Base-by-base conservation (phyloP, 2,888 invertebrate species). In the Xestia ashworthii region DNA sequence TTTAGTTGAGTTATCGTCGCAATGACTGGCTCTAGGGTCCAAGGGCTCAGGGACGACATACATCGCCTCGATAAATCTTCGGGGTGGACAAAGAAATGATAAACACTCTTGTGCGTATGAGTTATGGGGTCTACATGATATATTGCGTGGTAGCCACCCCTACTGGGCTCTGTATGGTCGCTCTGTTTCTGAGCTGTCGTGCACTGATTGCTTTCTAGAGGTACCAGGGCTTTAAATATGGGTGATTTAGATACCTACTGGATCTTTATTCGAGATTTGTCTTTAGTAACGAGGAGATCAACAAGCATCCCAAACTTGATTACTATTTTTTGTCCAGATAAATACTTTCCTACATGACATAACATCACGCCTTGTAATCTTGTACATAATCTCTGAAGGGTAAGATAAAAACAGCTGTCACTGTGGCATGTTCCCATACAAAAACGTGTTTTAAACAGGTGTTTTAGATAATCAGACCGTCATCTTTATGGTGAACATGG, bases 81-180 rank as follows among this genome's bases (percentile, higher is more conserved):
- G 41, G 87, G 84, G 85, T 87, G 86, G 88, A 88, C 87, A 89
- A 88, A 89, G 88, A 89, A 88, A 89, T 89, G 89, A 89, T 89
- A 89, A 88, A 89, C 86, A 82, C 81, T 78, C 84, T 76, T 73
- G 84, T 81, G 82, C 75, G 82, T 81, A 82, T 87, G 89, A 89
- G 83, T 89, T 88, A 89, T 87, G 88, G 78, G 65, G 64, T 48
- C 74, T 53, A 48, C 69, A 73, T 88, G 89, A 89, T 89, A 86
- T 89, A 89, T 83, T 74, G 86, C 84, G 80, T 67, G 82, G 78
- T 79, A 60, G 82, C 68, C 74, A 76, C 84, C 87, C 87, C 77
- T 80, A 73, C 71, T 25, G 62, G 73, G 41, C 38, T 50, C 55
- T 86, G 71, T 69, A 55, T 74, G n/a, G 68, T 19, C 58, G 41